Evolutionary conservation across 2,888 invertebrate genomes (phyloP), one percentile per base, ranked within the genome.

Genomic region (Siphlonurus alternatus): DNA sequence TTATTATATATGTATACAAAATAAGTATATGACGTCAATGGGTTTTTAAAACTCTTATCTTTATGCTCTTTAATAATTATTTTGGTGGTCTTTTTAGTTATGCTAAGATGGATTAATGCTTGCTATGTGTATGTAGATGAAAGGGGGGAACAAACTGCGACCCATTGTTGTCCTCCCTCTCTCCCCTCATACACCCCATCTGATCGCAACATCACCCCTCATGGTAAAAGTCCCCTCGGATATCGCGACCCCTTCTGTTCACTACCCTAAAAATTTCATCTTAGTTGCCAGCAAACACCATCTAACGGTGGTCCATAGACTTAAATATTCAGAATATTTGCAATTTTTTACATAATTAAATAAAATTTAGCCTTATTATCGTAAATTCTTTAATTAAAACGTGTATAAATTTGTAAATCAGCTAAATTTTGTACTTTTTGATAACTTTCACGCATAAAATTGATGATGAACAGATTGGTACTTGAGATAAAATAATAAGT

Each of bases 1-100:
- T n/a, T n/a, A n/a, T n/a, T n/a, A n/a, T n/a, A n/a, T n/a, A n/a
- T n/a, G n/a, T n/a, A n/a, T n/a, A n/a, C n/a, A n/a, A n/a, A n/a
- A n/a, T n/a, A n/a, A n/a, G n/a, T n/a, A n/a, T n/a, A n/a, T n/a
- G n/a, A n/a, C n/a, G n/a, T n/a, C n/a, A n/a, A n/a, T n/a, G n/a
- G n/a, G 15, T 38, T 38, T 38, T 38, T 38, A 38, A 38, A 38
- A 38, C 38, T 15, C 38, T 38, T 38, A 38, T 38, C 38, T 38
- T 38, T 38, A 15, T 10, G 56, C 56, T 56, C 56, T 56, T 56
- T 56, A 56, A 56, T 56, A 56, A 56, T 56, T 56, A 56, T 56
- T 56, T 56, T 56, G 22, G 56, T 38, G 38, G 38, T 38, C 38
- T 5, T 38, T 38, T 38, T 38, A 38, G 38, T 38, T 38, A 38